Base-by-base conservation (phyloP, 2,797 vertebrate genomes). In the Taeniopygia guttata region DNA sequence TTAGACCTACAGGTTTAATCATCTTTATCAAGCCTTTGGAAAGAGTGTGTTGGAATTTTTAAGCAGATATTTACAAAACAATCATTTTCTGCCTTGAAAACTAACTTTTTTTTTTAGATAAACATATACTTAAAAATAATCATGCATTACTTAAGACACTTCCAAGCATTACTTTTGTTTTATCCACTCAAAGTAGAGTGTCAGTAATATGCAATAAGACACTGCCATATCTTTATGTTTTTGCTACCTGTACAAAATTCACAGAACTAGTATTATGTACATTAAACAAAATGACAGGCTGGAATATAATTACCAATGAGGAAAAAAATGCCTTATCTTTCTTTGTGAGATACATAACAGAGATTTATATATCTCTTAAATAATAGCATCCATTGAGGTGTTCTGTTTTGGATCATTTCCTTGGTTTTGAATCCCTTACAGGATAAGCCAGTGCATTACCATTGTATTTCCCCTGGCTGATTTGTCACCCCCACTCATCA, bases 401-500 rank as follows among this genome's bases (percentile, higher is more conserved):
- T 38, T 17, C 26, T 66, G 45, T 72, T 86, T 84, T 67, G 19
- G 26, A 34, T 34, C 2, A 2, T 48, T 63, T 72, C 70, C 30
- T 66, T 84, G 18, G 1, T 13, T 73, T 76, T 75, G 23, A 87
- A 36, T 22, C 2, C 5, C 36, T 14, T 29, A 21, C n/a, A 51
- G 27, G 15, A 63, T 46, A 75, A 76, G n/a, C 3, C 7, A 46
- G 21, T 48, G 15, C 32, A 45, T 56, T 42, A 36, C 45, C 25
- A 78, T 56, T 70, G 14, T 67, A 27, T 55, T 89, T 85, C 5
- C 9, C 16, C 32, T 46, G 54, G 6, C 3, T 69, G 45, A 27
- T 27, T 60, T 76, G 26, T 60, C 17, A 6, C 12, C 23, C 75
- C 38, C 15, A 5, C 15, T 59, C 2, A 2, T 2, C 0, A 5